A percentile compares a stretch with the other conserved stretches of the same genome.
These are phyloP conservation scores for Eriosoma lanigerum DNA, from an alignment of 1,140 invertebrate species.

Conservation along the genomic window DNA sequence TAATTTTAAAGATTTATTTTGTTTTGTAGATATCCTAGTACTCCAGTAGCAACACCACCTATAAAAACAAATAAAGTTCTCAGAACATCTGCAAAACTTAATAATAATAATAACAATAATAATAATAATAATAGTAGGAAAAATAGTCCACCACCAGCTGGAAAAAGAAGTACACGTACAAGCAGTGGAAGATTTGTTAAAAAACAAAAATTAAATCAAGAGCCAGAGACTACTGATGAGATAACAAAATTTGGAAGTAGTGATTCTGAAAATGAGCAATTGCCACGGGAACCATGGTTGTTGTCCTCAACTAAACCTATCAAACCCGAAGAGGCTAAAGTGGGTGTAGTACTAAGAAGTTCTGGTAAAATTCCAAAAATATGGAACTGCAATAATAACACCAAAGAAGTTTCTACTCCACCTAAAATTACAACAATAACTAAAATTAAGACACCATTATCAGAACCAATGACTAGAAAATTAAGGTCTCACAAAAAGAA, in stretches of 20 bases:
- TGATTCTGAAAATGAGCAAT: constrained; percentile 47
- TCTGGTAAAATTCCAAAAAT: constrained; percentile 34
- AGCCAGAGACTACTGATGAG: not conserved
- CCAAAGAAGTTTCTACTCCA: constrained; percentile 17
- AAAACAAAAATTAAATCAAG: constrained; percentile 37
- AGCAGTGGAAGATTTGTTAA: constrained; percentile 29
- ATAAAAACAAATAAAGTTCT: constrained; percentile 46
- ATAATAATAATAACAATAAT: constrained; percentile 41
- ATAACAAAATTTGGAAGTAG: constrained; percentile 14
- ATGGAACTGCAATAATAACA: constrained; percentile 7
- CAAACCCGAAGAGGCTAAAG: constrained; percentile 34
- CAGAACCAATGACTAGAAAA: constrained; percentile 48
- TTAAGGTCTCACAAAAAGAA: constrained; percentile 42
- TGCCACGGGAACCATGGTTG: constrained; percentile 31
- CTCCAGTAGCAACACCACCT: constrained; percentile 11
- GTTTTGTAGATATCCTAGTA: constrained; percentile 5
- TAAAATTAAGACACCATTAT: constrained; percentile 44
- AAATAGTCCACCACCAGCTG: constrained; percentile 11
- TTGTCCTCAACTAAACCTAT: constrained; percentile 26
- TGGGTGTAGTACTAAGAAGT: constrained; percentile 45
- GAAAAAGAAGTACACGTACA: constrained; percentile 28
- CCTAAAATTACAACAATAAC: constrained; percentile 18
- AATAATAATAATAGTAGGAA: constrained; percentile 10
- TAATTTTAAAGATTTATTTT: not conserved
- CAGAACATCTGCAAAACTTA: constrained; percentile 46